Base-by-base conservation (phyloP, 2,888 invertebrate genomes). In the Unio pictorum region DNA sequence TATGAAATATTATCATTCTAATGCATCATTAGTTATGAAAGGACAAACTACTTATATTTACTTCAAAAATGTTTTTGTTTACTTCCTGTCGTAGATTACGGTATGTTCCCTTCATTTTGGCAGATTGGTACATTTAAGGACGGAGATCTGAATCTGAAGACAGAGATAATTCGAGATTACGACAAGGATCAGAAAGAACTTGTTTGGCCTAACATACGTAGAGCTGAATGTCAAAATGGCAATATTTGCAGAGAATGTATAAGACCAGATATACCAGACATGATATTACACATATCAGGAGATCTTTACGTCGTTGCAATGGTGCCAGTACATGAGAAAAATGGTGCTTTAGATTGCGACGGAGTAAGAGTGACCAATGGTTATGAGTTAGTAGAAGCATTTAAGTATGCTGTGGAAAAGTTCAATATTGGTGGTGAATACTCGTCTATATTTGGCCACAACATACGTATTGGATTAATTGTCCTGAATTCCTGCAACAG, bases 201-300 rank as follows among this genome's bases (percentile, higher is more conserved):
- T 18, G 20, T 28, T 15, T 74, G 70, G 64, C 70, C 75, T n/a
- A 28, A 68, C 28, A 58, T 68, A 11, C 62, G 73, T 8, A 71
- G 60, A 62, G 74, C 70, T 3, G 64, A 69, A 23, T 76, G 78
- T 68, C 55, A 58, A 7, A 28, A 17, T 20, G 69, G 65, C 3
- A 15, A 67, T 11, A n/a, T 45, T 1, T 78, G 80, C 65, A 30
- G 34, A n/a, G 71, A 69, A 18, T 78, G 78, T 62, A 66, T 73
- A 6, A 55, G 64, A 6, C 23, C 62, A 26, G 59, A 66, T 54
- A 45, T 3, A 15, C 45, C 45, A 45, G 45, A 45, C 45, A 1
- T 11, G 11, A 15, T 45, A 15, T 15, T 45, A 11, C 59, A 59
- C 26, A 8, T 23, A 59, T 4, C n/a, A 23, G 59, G 59, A 59